Evolutionary conservation across 2,888 invertebrate species (phyloP).

Genomic region (Apodemia zela): DNA sequence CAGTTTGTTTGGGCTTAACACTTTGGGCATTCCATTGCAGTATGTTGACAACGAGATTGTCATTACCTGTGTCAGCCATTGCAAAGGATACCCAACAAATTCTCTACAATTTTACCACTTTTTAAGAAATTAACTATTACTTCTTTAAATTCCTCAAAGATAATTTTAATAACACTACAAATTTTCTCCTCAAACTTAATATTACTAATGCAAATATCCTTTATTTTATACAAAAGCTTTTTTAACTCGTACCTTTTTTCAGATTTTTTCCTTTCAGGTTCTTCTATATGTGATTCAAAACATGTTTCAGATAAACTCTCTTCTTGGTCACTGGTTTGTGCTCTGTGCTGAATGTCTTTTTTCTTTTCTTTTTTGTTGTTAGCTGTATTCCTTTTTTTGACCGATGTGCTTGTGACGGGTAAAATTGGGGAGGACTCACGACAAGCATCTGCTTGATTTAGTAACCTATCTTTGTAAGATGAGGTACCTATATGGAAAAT

Average conservation of each 20-base stretch:
- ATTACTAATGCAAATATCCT: background rate
- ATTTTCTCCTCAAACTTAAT: background rate
- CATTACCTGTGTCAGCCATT: background rate
- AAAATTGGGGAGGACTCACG: background rate
- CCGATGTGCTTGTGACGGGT: background rate
- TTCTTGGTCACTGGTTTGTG: background rate
- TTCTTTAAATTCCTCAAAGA: background rate
- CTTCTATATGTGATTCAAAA: background rate
- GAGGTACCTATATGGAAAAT: background rate
- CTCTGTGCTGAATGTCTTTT: background rate
- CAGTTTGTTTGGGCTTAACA: slow-evolving; percentile 5
- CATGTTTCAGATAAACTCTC: background rate
- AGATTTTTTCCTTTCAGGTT: background rate
- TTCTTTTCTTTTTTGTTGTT: background rate
- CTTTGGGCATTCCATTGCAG: background rate
- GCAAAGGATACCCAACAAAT: background rate
- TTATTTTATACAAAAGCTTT: background rate
- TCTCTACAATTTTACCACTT: background rate
- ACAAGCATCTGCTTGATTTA: background rate
- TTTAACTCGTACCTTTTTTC: background rate
- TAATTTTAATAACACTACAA: background rate
- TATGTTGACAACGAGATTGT: background rate
- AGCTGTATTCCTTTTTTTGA: background rate
- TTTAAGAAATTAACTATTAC: background rate
- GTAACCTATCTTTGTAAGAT: background rate